Conservation (phyloP, 2,888 invertebrate genomes). For the Pycnomerus fuliginosus region DNA sequence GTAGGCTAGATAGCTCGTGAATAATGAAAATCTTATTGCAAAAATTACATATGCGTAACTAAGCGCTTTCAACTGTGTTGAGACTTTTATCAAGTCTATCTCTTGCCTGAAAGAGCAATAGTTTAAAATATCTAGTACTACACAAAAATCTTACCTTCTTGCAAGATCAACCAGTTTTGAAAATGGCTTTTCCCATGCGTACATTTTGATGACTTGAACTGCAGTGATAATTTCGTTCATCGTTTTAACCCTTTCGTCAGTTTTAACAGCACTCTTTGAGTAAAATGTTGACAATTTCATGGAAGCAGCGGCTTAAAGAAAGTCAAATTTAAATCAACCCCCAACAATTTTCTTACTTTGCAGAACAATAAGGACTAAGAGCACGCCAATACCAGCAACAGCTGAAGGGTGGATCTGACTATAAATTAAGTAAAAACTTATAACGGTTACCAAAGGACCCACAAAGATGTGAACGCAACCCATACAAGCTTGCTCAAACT, state of each 20-base stretch:
- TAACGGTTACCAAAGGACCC: constrained; percentile 70
- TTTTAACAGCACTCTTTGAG: constrained; percentile 76
- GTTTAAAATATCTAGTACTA: no score
- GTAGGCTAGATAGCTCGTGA: constrained; percentile 74
- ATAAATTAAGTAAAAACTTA: constrained; percentile 69
- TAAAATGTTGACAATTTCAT: no score
- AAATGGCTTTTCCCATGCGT: constrained; percentile 86
- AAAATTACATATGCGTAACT: no score
- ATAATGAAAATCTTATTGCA: constrained; percentile 78
- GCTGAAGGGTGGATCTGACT: constrained; percentile 54
- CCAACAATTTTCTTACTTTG: no score
- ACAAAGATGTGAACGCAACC: constrained; percentile 74
- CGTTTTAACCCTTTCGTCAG: constrained; percentile 64
- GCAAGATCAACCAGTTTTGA: constrained; percentile 69
- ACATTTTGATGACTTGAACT: constrained; percentile 90
- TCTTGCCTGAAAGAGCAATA: no score
- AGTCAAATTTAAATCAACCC: no score
- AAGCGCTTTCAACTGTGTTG: no score
- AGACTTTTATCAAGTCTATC: no score
- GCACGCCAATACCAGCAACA: constrained; percentile 55
- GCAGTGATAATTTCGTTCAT: constrained; percentile 74
- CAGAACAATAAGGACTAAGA: constrained; percentile 49
- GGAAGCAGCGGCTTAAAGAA: no score
- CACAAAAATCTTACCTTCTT: constrained; percentile 74
- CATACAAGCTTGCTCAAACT: constrained; percentile 83